These are phyloP conservation scores for Diorhabda sublineata DNA, from an alignment of 1,140 invertebrate species.

Conservation along the genomic window DNA sequence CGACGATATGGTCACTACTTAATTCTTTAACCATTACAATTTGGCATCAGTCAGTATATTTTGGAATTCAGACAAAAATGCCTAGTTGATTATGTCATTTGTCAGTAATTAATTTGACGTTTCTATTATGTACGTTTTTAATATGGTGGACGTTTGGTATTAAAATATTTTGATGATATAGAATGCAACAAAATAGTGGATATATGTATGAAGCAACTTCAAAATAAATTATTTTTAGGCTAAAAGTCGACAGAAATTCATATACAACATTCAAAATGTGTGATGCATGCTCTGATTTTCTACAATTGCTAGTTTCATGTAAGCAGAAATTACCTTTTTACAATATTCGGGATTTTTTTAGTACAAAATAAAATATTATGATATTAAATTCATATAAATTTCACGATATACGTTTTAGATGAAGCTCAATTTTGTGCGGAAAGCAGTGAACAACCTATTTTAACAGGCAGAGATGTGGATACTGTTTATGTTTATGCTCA, in stretches of 20 bases:
- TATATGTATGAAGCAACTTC: constrained; percentile 1
- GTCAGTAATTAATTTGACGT: not conserved
- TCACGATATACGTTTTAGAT: constrained; percentile 37
- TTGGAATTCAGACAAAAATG: too few relatives aligned
- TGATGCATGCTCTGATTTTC: constrained; percentile 75
- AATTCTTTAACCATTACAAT: too few relatives aligned
- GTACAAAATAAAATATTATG: constrained; percentile 1
- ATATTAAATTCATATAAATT: constrained; percentile 4
- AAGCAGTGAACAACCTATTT: constrained; percentile 39
- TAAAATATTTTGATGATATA: constrained; percentile 3
- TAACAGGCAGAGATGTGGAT: constrained; percentile 42
- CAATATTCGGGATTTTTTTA: constrained; percentile 28
- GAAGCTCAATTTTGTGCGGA: constrained; percentile 43
- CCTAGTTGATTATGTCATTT: too few relatives aligned
- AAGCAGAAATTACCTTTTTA: constrained; percentile 50
- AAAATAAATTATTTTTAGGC: constrained; percentile 1
- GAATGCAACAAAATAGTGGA: constrained; percentile 1
- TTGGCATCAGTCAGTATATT: too few relatives aligned
- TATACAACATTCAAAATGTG: constrained; percentile 54
- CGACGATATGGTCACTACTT: too few relatives aligned
- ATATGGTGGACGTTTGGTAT: constrained; percentile 2
- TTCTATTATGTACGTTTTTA: constrained; percentile 3
- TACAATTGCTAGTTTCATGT: constrained; percentile 72
- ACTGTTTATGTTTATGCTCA: constrained; percentile 44
- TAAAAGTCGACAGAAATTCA: not conserved